These are phyloP conservation scores for Samia ricini DNA, from an alignment of 1,140 invertebrate genomes.

Conservation along the genomic window DNA sequence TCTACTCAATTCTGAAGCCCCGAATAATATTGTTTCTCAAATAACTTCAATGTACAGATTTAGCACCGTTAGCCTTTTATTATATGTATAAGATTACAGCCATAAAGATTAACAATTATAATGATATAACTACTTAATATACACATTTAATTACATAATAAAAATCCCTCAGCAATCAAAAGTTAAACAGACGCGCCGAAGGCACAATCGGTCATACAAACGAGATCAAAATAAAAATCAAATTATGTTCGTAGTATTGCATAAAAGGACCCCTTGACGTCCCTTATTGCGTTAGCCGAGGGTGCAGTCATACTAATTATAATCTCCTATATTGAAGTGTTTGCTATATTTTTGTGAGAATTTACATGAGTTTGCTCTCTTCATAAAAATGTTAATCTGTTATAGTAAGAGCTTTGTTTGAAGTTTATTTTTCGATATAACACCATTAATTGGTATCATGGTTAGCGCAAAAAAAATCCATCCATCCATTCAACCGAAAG, in stretches of 20 bases:
- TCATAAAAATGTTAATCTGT: background rate
- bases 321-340: conserved; percentile 24
- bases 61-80: too few species aligned
- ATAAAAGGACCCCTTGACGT: conserved; percentile 25
- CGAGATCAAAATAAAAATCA: conserved; percentile 57
- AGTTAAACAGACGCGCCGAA: conserved; percentile 13
- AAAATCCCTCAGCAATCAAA: conserved; percentile 3
- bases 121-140: background rate
- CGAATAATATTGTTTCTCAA: too few species aligned
- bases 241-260: conserved; percentile 40
- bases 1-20: too few species aligned
- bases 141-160: background rate
- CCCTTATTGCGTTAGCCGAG: conserved; percentile 36
- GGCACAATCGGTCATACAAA: conserved; percentile 40
- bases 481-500: too few species aligned
- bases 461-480: too few species aligned
- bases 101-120: background rate
- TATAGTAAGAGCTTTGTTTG: too few species aligned
- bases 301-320: conserved; percentile 30
- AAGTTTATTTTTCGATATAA: too few species aligned
- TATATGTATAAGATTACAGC: background rate
- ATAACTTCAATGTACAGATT: too few species aligned
- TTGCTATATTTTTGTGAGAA: conserved; percentile 11
- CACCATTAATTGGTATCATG: too few species aligned
- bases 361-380: conserved; percentile 9